A percentile compares a stretch with the other conserved stretches of the same genome.
Conservation (phyloP, 2,797 vertebrate species). For the Xiphophorus birchmanni region DNA sequence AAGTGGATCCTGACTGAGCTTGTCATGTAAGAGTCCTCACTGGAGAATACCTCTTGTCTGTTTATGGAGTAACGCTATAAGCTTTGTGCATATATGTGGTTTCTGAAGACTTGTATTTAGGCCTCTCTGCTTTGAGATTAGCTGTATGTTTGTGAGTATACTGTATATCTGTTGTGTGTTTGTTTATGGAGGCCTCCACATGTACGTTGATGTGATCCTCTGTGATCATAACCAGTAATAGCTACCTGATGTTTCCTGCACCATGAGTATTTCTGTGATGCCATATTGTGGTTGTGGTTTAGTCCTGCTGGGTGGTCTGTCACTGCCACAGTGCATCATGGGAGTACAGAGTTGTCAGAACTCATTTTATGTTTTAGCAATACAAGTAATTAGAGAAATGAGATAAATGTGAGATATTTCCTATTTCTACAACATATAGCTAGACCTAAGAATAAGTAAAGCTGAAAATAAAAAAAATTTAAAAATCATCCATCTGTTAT, state of each 20-base stretch:
- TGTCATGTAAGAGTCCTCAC: slow-evolving; percentile 89
- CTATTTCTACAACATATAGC: background rate
- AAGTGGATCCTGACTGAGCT: slow-evolving; percentile 97
- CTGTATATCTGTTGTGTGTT: slow-evolving; percentile 41
- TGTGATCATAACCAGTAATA: slow-evolving; percentile 47
- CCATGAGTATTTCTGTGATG: slow-evolving; percentile 52
- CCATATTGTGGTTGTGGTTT: slow-evolving; percentile 72
- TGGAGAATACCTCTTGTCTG: slow-evolving; percentile 23
- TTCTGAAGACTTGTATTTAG: slow-evolving; percentile 12
- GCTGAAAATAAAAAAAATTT: background rate
- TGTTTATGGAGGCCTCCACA: slow-evolving; percentile 55
- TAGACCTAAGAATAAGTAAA: background rate
- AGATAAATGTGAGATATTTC: background rate
- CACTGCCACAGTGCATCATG: slow-evolving; percentile 59
- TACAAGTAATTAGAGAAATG: background rate
- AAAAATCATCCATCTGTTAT: background rate
- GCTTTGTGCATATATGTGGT: slow-evolving; percentile 12
- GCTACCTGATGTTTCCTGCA: slow-evolving; percentile 68
- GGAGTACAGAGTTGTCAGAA: slow-evolving; percentile 34
- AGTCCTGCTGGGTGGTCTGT: slow-evolving; percentile 82
- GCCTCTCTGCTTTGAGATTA: slow-evolving; percentile 32
- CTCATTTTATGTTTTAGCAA: slow-evolving; percentile 20
- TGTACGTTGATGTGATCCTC: slow-evolving; percentile 51
- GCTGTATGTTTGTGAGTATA: slow-evolving; percentile 40
- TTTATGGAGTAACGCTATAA: background rate